Conservation (phyloP, 2,888 invertebrate genomes). For the Drosophila maculinotata region DNA sequence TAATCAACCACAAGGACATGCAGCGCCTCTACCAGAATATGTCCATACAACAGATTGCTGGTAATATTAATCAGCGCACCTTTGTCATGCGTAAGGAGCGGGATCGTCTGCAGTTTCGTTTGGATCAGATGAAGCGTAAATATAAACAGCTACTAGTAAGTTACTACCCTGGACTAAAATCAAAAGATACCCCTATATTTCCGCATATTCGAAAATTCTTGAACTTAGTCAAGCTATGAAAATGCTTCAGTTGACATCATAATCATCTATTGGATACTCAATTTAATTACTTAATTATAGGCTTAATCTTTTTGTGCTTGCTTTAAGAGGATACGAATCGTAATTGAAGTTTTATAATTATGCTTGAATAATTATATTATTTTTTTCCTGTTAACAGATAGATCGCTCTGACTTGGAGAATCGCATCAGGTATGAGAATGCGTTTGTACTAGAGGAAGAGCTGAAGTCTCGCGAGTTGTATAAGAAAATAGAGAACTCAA, state of each 20-base stretch:
- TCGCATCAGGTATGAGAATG: conserved; percentile 81
- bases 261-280: too few species aligned
- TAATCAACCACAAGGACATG: conserved; percentile 82
- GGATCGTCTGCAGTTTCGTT: conserved; percentile 76
- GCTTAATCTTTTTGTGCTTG: too few species aligned
- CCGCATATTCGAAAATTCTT: too few species aligned
- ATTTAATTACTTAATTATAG: too few species aligned
- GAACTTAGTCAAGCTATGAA: too few species aligned
- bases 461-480: conserved; percentile 67
- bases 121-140: conserved; percentile 65
- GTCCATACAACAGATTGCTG: conserved; percentile 81
- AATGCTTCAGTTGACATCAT: too few species aligned
- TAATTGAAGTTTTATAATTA: too few species aligned
- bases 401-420: conserved; percentile 75
- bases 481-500: conserved; percentile 82
- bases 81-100: conserved; percentile 83
- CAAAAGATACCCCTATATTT: too few species aligned
- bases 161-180: not conserved
- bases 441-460: conserved; percentile 80
- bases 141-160: conserved; percentile 77
- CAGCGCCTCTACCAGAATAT: conserved; percentile 82
- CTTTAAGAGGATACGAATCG: too few species aligned
- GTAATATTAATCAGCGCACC: conserved; percentile 83
- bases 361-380: too few species aligned
- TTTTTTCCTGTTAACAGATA: conserved; percentile 50